These are phyloP conservation scores for Apamea sordens DNA, from an alignment of 2,888 invertebrate species.

Conservation along the genomic window DNA sequence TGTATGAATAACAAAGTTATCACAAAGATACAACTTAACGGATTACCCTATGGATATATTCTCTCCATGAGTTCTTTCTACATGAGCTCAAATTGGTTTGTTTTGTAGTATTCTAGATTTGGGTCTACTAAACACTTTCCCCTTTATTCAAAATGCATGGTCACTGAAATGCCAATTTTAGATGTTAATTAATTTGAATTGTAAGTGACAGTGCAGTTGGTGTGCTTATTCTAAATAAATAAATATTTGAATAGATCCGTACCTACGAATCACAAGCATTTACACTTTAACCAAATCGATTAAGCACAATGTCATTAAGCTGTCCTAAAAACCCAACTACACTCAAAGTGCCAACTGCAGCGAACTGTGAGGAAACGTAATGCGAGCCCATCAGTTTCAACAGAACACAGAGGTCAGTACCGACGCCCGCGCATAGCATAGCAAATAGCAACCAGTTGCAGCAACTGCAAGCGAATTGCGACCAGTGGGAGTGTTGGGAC, in stretches of 20 bases:
- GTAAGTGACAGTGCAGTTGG: no score
- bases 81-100: no score
- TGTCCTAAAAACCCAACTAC: constrained; percentile 23
- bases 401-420: constrained; percentile 56
- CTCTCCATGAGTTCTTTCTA: no score
- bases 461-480: constrained; percentile 31
- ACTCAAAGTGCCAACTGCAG: constrained; percentile 25
- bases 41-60: no score
- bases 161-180: no score
- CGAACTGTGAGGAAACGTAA: constrained; percentile 43
- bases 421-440: constrained; percentile 42
- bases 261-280: not conserved
- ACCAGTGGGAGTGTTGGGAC: constrained; percentile 38
- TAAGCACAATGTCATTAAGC: constrained; percentile 42
- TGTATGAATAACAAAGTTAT: not conserved
- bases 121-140: no score
- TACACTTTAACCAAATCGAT: constrained; percentile 23
- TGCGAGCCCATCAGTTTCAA: constrained; percentile 46
- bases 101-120: not conserved
- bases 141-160: no score
- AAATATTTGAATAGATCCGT: no score
- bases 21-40: not conserved
- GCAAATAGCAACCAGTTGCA: constrained; percentile 41
- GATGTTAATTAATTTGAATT: no score
- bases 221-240: no score